Evolutionary conservation across 2,797 vertebrate genomes (phyloP).

Genomic region (Sebastes flavidus): DNA sequence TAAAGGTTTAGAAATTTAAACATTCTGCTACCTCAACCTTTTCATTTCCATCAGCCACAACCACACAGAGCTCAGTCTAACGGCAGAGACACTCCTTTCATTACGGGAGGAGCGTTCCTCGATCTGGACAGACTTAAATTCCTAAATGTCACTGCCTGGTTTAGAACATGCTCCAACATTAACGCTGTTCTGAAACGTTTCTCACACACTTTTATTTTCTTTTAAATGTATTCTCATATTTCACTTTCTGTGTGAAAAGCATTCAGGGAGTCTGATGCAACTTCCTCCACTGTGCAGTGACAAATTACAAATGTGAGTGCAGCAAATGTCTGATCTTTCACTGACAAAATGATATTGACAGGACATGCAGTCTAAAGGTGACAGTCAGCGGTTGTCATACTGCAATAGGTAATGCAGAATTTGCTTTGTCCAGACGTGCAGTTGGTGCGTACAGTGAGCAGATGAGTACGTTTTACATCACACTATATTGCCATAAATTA

Average conservation of each 20-base stretch:
- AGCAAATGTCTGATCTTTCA: neutral
- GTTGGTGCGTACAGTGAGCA: neutral
- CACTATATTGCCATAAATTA: neutral
- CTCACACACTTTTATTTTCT: neutral
- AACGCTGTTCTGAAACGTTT: slow-evolving; percentile 17
- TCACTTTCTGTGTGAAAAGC: neutral
- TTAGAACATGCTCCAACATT: slow-evolving; percentile 33
- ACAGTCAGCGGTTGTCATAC: neutral
- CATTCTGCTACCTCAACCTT: slow-evolving; percentile 58
- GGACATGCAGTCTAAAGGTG: neutral
- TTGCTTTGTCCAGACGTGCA: neutral
- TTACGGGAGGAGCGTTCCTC: slow-evolving; percentile 29
- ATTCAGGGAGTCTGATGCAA: neutral
- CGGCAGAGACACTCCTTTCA: slow-evolving; percentile 59
- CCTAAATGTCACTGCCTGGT: slow-evolving; percentile 42
- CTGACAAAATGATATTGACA: neutral
- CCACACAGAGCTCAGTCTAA: slow-evolving; percentile 25
- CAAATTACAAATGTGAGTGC: neutral
- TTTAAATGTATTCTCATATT: neutral
- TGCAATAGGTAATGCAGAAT: neutral
- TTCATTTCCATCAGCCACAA: slow-evolving; percentile 65
- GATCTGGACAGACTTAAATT: slow-evolving; percentile 37
- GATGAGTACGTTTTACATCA: neutral
- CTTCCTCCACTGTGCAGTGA: slow-evolving; percentile 1
- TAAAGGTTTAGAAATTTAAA: slow-evolving; percentile 61